Percentiles rank a stretch among this genome's conserved stretches.
Conservation (phyloP, 2,888 invertebrate species). For the Helleia helle region DNA sequence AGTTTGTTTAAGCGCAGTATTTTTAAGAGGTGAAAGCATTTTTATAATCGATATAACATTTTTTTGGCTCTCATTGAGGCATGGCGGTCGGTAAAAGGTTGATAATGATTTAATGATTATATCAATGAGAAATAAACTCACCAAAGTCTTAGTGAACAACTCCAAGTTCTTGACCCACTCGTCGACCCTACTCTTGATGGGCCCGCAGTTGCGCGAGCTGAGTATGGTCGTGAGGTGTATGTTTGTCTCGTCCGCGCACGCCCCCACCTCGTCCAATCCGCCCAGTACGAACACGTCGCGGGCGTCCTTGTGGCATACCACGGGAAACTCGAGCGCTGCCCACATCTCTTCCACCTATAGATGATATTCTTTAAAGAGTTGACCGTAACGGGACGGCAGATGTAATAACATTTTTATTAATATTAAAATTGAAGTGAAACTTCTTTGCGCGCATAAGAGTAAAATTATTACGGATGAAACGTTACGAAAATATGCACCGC, state of each 20-base stretch:
- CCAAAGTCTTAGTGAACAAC: constrained; percentile 87
- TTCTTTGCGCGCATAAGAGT: no score
- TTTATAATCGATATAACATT: no score
- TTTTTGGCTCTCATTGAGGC: no score
- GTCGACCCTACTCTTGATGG: constrained; percentile 86
- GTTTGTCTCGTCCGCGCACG: constrained; percentile 87
- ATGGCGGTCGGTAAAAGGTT: no score
- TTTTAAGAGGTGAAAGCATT: no score
- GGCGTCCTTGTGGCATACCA: constrained; percentile 84
- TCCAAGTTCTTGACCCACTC: constrained; percentile 87
- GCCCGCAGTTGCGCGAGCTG: constrained; percentile 89
- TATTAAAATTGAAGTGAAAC: no score
- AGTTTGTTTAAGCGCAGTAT: no score
- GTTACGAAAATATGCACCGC: no score
- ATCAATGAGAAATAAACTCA: constrained; percentile 54
- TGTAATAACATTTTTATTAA: no score
- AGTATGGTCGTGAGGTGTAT: constrained; percentile 90
- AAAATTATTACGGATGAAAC: no score
- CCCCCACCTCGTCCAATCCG: constrained; percentile 88
- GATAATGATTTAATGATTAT: no score
- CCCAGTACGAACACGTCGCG: constrained; percentile 90
- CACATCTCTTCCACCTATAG: constrained; percentile 85
- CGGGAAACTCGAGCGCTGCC: constrained; percentile 85
- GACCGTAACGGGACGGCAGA: no score
- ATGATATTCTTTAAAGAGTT: background rate